Conservation (phyloP, 1,140 invertebrate genomes). For the Harpegnathos saltator region DNA sequence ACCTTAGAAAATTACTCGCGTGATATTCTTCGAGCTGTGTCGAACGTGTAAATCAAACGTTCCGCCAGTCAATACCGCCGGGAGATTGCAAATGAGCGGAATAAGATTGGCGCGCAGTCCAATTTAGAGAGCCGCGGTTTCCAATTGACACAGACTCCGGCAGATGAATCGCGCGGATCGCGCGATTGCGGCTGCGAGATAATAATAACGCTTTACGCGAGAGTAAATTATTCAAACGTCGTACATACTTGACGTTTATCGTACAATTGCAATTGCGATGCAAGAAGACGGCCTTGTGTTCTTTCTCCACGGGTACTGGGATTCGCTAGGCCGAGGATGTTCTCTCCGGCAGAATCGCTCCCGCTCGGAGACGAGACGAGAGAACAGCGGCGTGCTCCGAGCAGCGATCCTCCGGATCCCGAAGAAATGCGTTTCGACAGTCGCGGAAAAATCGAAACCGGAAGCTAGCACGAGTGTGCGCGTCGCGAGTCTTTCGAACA, state of each 20-base stretch:
- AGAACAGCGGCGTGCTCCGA: neutral
- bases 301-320: neutral
- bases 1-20: too few species aligned
- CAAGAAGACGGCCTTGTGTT: conserved; percentile 30
- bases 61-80: too few species aligned
- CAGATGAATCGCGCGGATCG: neutral
- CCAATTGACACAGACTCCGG: neutral
- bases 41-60: neutral
- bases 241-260: conserved; percentile 54
- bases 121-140: neutral
- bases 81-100: neutral
- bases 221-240: conserved; percentile 59
- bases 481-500: neutral
- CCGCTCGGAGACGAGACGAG: neutral
- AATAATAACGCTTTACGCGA: conserved; percentile 32
- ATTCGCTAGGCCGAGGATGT: neutral
- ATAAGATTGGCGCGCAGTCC: neutral
- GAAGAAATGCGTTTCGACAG: neutral
- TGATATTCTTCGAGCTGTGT: neutral
- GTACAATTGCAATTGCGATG: conserved; percentile 61
- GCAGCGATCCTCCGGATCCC: neutral
- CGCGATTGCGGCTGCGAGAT: conserved; percentile 26
- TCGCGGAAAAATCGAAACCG: neutral
- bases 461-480: neutral
- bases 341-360: conserved; percentile 8